These are phyloP conservation scores for Hirtodrosophila histrioides DNA, from an alignment of 2,888 invertebrate genomes.

Conservation along the genomic window DNA sequence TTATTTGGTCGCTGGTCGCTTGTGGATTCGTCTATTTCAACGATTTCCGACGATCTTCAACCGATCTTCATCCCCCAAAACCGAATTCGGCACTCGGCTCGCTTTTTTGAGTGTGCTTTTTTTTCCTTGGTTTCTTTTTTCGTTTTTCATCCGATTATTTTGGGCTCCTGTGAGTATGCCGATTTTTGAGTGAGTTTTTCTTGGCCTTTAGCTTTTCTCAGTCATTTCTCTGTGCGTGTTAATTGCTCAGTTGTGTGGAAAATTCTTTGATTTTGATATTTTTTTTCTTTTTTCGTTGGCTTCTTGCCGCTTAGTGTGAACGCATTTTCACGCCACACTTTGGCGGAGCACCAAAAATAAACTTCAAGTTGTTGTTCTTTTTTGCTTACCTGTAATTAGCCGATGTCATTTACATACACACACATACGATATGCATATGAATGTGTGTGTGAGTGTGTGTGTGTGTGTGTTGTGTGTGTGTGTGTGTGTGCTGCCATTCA, in stretches of 20 bases:
- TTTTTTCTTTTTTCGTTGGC: conserved; percentile 21
- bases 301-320: conserved; percentile 52
- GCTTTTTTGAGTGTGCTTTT: conserved; percentile 24
- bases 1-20: conserved; percentile 76
- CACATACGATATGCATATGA: background rate
- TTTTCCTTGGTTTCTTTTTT: conserved; percentile 31
- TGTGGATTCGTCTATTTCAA: conserved; percentile 79
- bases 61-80: conserved; percentile 13
- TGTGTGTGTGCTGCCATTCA: conserved; percentile 27
- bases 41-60: conserved; percentile 29
- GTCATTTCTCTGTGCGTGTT: conserved; percentile 70
- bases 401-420: conserved; percentile 58
- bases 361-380: conserved; percentile 57
- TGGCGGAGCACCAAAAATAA: conserved; percentile 65
- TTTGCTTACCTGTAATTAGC: conserved; percentile 81
- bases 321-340: conserved; percentile 70
- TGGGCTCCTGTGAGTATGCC: conserved; percentile 32
- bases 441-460: conserved; percentile 35
- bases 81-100: conserved; percentile 36
- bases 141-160: conserved; percentile 30
- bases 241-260: conserved; percentile 82
- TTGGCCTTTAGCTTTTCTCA: conserved; percentile 21
- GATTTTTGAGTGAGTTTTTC: conserved; percentile 58
- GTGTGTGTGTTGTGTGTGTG: conserved; percentile 22
- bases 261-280: conserved; percentile 59